phyloP scores from a whole-genome alignment of 1,140 invertebrate genomes.

The Pseudobourletiella spinata region DNA sequence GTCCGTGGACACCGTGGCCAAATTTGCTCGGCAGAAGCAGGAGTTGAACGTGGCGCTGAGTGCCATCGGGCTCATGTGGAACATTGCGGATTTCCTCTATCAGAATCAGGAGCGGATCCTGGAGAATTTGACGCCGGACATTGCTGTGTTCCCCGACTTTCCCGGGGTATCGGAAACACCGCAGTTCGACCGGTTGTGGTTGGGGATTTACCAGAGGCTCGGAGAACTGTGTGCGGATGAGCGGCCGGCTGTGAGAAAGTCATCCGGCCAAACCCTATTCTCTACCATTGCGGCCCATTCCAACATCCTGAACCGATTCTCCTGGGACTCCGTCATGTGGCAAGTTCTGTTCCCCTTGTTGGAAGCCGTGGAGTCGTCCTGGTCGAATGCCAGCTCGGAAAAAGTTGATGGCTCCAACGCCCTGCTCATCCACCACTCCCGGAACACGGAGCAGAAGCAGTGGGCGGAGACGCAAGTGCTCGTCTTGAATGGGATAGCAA shows the following conservation, averaged over 20 bases:
- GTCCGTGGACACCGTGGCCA: conserved; percentile 87
- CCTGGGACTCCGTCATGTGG: conserved; percentile 84
- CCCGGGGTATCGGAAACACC: conserved; percentile 73
- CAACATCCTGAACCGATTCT: conserved; percentile 67
- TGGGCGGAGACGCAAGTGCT: conserved; percentile 96
- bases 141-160: conserved; percentile 59
- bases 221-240: conserved; percentile 90
- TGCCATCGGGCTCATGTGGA: conserved; percentile 96
- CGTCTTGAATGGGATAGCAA: conserved; percentile 60
- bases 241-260: conserved; percentile 90
- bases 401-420: conserved; percentile 87
- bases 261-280: conserved; percentile 96
- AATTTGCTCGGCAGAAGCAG: conserved; percentile 91
- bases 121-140: conserved; percentile 46
- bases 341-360: conserved; percentile 44
- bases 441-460: conserved; percentile 98
- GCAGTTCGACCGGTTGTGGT: conserved; percentile 88
- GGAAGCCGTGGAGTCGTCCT: conserved; percentile 81
- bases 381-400: conserved; percentile 83
- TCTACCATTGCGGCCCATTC: conserved; percentile 95
- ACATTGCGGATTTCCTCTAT: conserved; percentile 93
- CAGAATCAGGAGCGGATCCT: conserved; percentile 84
- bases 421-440: conserved; percentile 94
- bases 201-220: conserved; percentile 83
- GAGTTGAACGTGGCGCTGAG: conserved; percentile 98